Base-by-base conservation (phyloP, 2,113 vertebrate species). In the Rhea americana region DNA sequence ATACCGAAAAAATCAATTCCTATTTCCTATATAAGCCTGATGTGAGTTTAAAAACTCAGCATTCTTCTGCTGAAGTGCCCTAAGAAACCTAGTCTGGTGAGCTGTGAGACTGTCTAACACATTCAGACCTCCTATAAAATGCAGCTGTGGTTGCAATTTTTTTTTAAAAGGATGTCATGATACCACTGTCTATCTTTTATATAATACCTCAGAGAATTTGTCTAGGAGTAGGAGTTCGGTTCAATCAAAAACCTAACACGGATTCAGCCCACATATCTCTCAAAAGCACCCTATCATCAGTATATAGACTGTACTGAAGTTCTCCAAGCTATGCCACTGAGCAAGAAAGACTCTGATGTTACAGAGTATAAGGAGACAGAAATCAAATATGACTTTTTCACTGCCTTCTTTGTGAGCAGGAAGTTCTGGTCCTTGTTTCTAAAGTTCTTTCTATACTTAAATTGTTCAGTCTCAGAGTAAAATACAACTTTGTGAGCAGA, bases 221-320 rank as follows among this genome's bases (percentile, higher is more conserved):
- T 86, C 79, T 93, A 47, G 59, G 50, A 87, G 59, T 80, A 90
- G 59, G 90, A 74, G 80, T 74, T 88, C 45, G 62, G 41, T 73
- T 94, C 79, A 90, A 24, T 78, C 76, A 85, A 83, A 94, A 85
- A 55, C 5, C 26, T 85, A 74, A 71, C 30, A 58, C 59, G 21
- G 51, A 71, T 67, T 37, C 76, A 81, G 20, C 78, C 74, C 80
- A 87, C 50, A 0, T 53, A 32, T 48, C n/a, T 91, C 65, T 91
- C 24, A 47, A 80, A 91, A 86, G 72, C 51, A 91, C 51, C 37
- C n/a, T 83, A 39, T 74, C 26, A 28, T 77, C 82, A 85, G 32
- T 83, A 55, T 12, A 59, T 30, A 75, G 8, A 0, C 39, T 61
- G 6, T 1, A 62, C 72, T 55, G 43, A 71, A 83, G 41, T 78